These are phyloP conservation scores for Dasyurus viverrinus DNA, from an alignment of 2,113 vertebrate genomes.

Conservation along the genomic window DNA sequence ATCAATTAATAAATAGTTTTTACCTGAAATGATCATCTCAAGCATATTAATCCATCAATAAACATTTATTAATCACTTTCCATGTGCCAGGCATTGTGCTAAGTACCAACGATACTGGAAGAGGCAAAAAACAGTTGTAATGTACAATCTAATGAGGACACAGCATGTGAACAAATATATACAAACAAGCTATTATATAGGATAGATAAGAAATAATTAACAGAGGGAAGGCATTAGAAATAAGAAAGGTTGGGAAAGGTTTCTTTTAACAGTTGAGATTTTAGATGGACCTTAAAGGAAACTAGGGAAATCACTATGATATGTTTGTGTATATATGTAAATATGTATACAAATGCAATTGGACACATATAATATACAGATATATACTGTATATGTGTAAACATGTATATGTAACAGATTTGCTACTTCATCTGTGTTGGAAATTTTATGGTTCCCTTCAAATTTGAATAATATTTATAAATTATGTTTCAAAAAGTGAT, in stretches of 20 bases:
- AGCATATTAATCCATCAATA: not conserved
- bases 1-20: not conserved
- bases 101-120: not conserved
- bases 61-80: too few relatives aligned
- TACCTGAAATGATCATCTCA: not conserved
- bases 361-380: not conserved
- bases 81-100: not conserved
- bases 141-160: too few relatives aligned
- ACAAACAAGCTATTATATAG: not conserved
- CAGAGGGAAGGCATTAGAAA: not conserved
- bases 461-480: not conserved
- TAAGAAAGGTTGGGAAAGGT: not conserved
- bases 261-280: not conserved
- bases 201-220: not conserved
- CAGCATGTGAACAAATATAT: not conserved
- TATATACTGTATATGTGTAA: too few relatives aligned
- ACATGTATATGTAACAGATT: not conserved
- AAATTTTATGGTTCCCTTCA: not conserved
- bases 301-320: not conserved
- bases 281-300: not conserved
- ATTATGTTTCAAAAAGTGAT: not conserved
- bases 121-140: not conserved
- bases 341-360: not conserved
- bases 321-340: not conserved
- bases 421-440: not conserved